phyloP scores from a whole-genome alignment of 2,797 vertebrate genomes.

The Rhadinocentrus ornatus region DNA sequence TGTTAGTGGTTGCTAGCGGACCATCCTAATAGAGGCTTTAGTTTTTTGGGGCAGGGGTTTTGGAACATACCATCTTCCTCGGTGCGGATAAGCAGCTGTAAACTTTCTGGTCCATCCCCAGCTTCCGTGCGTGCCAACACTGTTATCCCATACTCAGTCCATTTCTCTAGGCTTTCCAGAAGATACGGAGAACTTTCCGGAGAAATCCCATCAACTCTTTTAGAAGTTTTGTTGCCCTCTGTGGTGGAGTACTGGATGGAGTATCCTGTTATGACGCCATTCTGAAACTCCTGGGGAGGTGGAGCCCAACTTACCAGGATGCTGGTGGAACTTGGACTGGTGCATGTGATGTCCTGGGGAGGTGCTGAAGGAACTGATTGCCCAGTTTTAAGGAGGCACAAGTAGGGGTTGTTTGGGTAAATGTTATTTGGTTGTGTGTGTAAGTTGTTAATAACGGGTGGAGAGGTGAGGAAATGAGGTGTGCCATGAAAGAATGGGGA shows the following conservation, averaged over 20 bases:
- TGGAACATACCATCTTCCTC: slow-evolving; percentile 98
- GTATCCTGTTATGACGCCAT: slow-evolving; percentile 92
- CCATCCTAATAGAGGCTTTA: slow-evolving; percentile 56
- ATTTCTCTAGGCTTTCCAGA: slow-evolving; percentile 95
- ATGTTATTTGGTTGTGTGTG: slow-evolving; percentile 70
- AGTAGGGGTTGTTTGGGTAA: slow-evolving; percentile 60
- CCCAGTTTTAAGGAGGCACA: slow-evolving; percentile 68
- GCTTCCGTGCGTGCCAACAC: slow-evolving; percentile 92
- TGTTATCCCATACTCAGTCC: slow-evolving; percentile 95
- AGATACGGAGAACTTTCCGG: slow-evolving; percentile 89
- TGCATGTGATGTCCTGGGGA: slow-evolving; percentile 95
- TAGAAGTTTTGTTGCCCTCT: slow-evolving; percentile 88
- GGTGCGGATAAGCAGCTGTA: slow-evolving; percentile 93
- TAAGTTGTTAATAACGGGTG: slow-evolving; percentile 62
- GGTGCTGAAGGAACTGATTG: slow-evolving; percentile 94
- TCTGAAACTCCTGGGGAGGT: slow-evolving; percentile 92
- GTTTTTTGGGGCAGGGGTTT: slow-evolving; percentile 49
- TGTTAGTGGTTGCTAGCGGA: slow-evolving; percentile 63
- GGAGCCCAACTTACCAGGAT: slow-evolving; percentile 98
- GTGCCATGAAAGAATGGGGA: slow-evolving; percentile 83
- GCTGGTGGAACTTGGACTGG: slow-evolving; percentile 96
- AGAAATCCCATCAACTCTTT: slow-evolving; percentile 87
- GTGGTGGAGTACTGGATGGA: slow-evolving; percentile 90
- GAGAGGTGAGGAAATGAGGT: slow-evolving; percentile 80
- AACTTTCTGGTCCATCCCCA: slow-evolving; percentile 94